A percentile compares a stretch with the other conserved stretches of the same genome.
Conservation (phyloP, 2,797 vertebrate species). For the Intellagama lesueurii region DNA sequence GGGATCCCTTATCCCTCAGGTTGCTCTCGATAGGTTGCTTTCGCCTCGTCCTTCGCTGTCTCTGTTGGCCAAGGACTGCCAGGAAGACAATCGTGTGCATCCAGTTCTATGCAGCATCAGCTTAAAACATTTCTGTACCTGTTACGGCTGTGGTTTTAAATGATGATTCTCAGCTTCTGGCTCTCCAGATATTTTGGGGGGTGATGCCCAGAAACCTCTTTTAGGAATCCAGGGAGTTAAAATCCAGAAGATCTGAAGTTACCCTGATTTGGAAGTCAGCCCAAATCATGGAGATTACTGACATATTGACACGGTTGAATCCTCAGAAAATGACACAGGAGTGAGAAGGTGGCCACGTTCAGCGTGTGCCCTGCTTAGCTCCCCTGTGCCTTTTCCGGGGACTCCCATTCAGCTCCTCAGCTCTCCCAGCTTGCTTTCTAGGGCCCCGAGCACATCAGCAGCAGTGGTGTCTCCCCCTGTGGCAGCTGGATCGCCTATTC, state of each 20-base stretch:
- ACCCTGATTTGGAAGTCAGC: too few species aligned
- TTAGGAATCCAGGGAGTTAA: background rate
- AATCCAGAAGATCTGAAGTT: background rate
- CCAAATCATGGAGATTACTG: background rate
- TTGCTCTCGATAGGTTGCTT: too few species aligned
- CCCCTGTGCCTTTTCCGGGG: background rate
- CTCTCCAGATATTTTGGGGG: too few species aligned
- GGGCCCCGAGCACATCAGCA: constrained; percentile 91
- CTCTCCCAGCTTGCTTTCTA: constrained; percentile 41
- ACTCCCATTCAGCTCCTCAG: background rate
- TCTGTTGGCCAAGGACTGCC: too few species aligned
- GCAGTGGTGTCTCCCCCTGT: constrained; percentile 89
- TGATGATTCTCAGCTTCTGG: background rate
- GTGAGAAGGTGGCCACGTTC: background rate
- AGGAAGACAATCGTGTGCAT: too few species aligned
- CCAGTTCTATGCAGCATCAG: background rate
- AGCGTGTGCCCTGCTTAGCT: too few species aligned
- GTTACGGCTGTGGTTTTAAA: background rate
- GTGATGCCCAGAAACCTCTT: too few species aligned
- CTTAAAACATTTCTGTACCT: too few species aligned
- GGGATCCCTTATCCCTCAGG: background rate
- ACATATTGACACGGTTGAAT: too few species aligned
- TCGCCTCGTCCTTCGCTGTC: too few species aligned
- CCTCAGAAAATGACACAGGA: background rate
- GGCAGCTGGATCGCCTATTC: constrained; percentile 90